Evolutionary conservation across 2,888 invertebrate species (phyloP).

Genomic region (Agrotis puta): DNA sequence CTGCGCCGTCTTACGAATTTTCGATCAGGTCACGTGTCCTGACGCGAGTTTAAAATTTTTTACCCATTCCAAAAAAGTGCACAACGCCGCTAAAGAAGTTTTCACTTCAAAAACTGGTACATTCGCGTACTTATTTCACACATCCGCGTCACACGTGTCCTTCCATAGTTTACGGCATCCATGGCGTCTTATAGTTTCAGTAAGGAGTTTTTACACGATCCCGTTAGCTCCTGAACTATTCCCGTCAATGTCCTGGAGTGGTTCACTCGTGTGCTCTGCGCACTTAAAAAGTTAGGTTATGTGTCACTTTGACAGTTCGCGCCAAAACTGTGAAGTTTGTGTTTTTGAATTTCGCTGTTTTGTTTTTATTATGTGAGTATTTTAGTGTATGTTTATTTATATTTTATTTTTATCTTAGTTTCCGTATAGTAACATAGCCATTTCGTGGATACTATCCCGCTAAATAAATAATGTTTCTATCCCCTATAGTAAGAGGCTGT

Average conservation of each 20-base stretch:
- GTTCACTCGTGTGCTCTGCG: constrained; percentile 76
- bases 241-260: constrained; percentile 75
- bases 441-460: too few species aligned
- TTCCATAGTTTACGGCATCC: constrained; percentile 46
- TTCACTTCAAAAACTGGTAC: too few species aligned
- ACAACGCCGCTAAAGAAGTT: too few species aligned
- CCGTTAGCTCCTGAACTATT: constrained; percentile 83
- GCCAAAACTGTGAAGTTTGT: constrained; percentile 74
- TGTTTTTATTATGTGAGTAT: constrained; percentile 57
- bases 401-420: not conserved
- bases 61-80: too few species aligned
- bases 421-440: not conserved
- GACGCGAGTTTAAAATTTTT: too few species aligned
- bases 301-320: constrained; percentile 82
- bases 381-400: constrained; percentile 18
- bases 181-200: constrained; percentile 70
- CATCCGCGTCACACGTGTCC: constrained; percentile 24
- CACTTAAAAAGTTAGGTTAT: constrained; percentile 73
- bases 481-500: too few species aligned
- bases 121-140: constrained; percentile 6
- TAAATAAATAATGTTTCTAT: too few species aligned
- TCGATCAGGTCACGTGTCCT: too few species aligned
- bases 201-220: constrained; percentile 78
- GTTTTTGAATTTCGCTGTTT: constrained; percentile 57
- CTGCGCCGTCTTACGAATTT: too few species aligned